Percentiles rank a stretch among this genome's conserved stretches.
phyloP scores from a whole-genome alignment of 2,888 invertebrate genomes.

The Cryptosula pallasiana region DNA sequence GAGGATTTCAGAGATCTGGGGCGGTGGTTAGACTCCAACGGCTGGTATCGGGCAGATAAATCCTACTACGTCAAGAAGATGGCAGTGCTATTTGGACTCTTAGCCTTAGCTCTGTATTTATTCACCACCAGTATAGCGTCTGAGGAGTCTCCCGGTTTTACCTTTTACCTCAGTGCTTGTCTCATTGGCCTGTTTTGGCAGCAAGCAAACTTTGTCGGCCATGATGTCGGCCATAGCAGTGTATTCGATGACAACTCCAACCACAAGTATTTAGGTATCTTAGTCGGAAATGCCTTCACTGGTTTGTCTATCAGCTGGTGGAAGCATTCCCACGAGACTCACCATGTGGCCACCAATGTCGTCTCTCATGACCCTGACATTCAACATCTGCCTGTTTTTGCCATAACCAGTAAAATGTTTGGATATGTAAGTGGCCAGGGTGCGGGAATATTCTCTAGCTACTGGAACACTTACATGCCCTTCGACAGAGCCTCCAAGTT shows the following conservation, averaged over 20 bases:
- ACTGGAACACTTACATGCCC: slow-evolving; percentile 12
- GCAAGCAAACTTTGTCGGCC: slow-evolving; percentile 23
- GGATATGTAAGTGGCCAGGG: background rate
- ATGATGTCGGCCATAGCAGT: slow-evolving; percentile 23
- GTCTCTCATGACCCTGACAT: slow-evolving; percentile 24
- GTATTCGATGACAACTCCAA: slow-evolving; percentile 4
- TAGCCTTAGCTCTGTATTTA: background rate
- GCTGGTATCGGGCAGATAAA: slow-evolving; percentile 1
- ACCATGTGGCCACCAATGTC: slow-evolving; percentile 22
- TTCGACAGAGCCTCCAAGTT: slow-evolving; percentile 16
- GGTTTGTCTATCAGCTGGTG: slow-evolving; percentile 24
- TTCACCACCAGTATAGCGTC: background rate
- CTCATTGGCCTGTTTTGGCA: slow-evolving; percentile 24
- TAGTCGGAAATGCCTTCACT: slow-evolving; percentile 23
- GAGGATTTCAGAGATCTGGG: slow-evolving; percentile 1
- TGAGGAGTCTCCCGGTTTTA: background rate
- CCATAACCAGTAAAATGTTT: slow-evolving; percentile 23
- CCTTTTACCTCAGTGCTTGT: background rate
- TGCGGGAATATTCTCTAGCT: slow-evolving; percentile 9
- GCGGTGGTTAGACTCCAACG: background rate
- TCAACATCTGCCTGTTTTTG: slow-evolving; percentile 24
- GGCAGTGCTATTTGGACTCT: background rate
- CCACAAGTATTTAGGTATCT: background rate
- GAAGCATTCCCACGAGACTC: slow-evolving; percentile 24
- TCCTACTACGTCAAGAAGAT: background rate